phyloP scores from a whole-genome alignment of 2,113 vertebrate species.

The Python bivittatus region DNA sequence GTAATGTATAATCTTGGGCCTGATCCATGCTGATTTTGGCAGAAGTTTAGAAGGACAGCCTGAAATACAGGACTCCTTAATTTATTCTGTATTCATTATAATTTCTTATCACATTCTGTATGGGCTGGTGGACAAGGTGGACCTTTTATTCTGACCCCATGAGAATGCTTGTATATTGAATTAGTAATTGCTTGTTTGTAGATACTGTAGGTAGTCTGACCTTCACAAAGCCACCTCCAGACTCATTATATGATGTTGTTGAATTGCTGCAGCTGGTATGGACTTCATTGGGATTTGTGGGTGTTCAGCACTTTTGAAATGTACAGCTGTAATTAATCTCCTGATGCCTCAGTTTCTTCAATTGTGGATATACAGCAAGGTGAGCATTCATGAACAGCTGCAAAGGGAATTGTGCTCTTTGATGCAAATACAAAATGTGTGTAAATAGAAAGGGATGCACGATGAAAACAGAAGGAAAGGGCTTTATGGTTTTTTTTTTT shows the following conservation, averaged over 20 bases:
- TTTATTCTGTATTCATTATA: neutral
- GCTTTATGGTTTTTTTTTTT: slow-evolving; percentile 28
- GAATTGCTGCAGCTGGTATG: neutral
- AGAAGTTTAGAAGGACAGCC: neutral
- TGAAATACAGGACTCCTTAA: neutral
- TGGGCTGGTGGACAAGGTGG: neutral
- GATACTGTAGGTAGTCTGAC: neutral
- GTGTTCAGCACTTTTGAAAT: slow-evolving; percentile 11
- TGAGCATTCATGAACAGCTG: slow-evolving; percentile 17
- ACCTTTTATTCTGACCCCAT: neutral
- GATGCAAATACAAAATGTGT: slow-evolving; percentile 7
- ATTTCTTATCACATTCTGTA: neutral
- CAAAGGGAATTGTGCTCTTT: slow-evolving; percentile 34
- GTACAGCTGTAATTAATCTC: slow-evolving; percentile 23
- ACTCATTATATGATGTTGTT: neutral
- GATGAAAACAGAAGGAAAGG: slow-evolving; percentile 41
- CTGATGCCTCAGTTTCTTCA: slow-evolving; percentile 11
- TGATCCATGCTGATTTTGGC: neutral
- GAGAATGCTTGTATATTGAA: neutral
- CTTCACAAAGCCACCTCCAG: slow-evolving; percentile 4
- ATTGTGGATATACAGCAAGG: neutral
- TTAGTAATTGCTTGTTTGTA: neutral
- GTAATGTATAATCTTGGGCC: neutral
- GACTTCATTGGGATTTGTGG: slow-evolving; percentile 18
- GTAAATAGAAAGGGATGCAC: slow-evolving; percentile 20